Percentiles rank a stretch among this genome's conserved stretches.
Evolutionary conservation across 2,888 invertebrate genomes (phyloP).

Genomic region (Dolichomitus sp.): DNA sequence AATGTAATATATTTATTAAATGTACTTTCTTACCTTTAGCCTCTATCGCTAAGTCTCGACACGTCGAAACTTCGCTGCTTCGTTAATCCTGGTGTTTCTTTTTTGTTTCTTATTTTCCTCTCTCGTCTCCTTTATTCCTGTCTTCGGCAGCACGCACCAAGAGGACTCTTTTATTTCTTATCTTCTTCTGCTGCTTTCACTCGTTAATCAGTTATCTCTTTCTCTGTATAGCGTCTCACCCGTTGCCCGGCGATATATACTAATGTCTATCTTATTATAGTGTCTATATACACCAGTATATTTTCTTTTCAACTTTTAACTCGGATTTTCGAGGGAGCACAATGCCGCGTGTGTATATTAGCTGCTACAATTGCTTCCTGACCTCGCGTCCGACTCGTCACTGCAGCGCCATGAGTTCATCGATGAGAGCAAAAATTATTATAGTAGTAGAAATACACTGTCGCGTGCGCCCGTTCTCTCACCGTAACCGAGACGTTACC

Average conservation of each 20-base stretch:
- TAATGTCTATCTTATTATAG: not conserved
- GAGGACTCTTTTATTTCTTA: not conserved
- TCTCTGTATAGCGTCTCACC: slow-evolving; percentile 43
- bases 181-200: slow-evolving; percentile 9
- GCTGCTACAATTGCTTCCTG: slow-evolving; percentile 71
- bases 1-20: not conserved
- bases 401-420: slow-evolving; percentile 76
- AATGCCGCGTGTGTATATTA: slow-evolving; percentile 27
- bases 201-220: slow-evolving; percentile 32
- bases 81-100: slow-evolving; percentile 28
- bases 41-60: slow-evolving; percentile 50
- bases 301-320: slow-evolving; percentile 13
- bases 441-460: slow-evolving; percentile 52
- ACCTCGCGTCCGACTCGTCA: slow-evolving; percentile 73
- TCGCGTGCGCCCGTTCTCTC: slow-evolving; percentile 15
- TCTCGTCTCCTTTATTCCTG: slow-evolving; percentile 41
- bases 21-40: slow-evolving; percentile 30
- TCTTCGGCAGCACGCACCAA: slow-evolving; percentile 21
- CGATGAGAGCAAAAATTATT: slow-evolving; percentile 62
- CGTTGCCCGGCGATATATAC: slow-evolving; percentile 49
- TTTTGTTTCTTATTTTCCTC: slow-evolving; percentile 1
- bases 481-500: slow-evolving; percentile 30
- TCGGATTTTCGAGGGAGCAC: not conserved
- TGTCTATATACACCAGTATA: slow-evolving; percentile 26
- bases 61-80: slow-evolving; percentile 9